Percentiles rank a stretch among this genome's conserved stretches.
These are phyloP conservation scores for Andrena fulva DNA, from an alignment of 2,888 invertebrate genomes.

Conservation along the genomic window DNA sequence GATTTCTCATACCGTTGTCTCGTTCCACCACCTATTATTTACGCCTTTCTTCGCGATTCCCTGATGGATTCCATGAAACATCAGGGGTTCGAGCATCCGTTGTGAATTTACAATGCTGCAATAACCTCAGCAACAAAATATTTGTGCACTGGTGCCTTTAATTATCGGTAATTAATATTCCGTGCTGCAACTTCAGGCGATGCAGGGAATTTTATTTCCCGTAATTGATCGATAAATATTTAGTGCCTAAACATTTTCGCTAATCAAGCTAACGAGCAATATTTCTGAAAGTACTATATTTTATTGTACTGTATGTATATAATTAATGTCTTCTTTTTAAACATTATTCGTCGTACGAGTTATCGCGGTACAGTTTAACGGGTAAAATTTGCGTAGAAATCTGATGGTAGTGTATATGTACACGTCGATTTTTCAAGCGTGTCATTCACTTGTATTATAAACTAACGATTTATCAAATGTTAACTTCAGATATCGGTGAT, in stretches of 20 bases:
- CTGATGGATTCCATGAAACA: neutral
- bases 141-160: neutral
- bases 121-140: too few species aligned
- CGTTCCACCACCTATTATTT: neutral
- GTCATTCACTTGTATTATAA: neutral
- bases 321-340: neutral
- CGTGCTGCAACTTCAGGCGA: neutral
- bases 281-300: neutral
- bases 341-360: neutral
- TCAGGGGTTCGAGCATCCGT: neutral
- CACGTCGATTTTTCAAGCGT: neutral
- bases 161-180: neutral
- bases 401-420: neutral
- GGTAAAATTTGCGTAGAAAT: neutral
- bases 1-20: conserved; percentile 30
- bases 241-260: neutral
- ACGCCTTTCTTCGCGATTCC: neutral
- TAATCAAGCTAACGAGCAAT: neutral
- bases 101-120: neutral
- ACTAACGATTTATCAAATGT: neutral
- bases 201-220: neutral
- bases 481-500: neutral
- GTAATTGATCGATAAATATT: neutral
- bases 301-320: neutral
- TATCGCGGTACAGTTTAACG: neutral